Base-by-base conservation (phyloP, 2,888 invertebrate genomes). In the Drosophila rellima region DNA sequence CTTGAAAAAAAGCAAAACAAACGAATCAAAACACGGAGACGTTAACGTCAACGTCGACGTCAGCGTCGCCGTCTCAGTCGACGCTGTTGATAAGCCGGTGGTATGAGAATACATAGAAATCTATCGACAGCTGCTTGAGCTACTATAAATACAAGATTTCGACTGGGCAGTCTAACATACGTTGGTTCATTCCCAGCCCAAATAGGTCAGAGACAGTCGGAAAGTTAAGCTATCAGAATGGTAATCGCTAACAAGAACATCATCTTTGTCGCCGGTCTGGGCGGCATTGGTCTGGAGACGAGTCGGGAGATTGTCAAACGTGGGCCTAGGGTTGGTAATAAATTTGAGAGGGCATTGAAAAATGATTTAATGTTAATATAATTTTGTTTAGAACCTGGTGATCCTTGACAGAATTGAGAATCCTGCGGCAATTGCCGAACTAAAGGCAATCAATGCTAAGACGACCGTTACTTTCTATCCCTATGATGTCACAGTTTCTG, bases 261-360 rank as follows among this genome's bases (percentile, higher is more conserved):
- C 1, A 81, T 89, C 26, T 90, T 86, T 64, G 88, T 91, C 17
- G 91, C 89, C 44, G 91, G 88, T 47, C 82, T 90, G 59, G 91
- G 91, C 3, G 91, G 90, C 39, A 90, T 92, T 67, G 91, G 87
- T 13, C 78, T 90, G 47, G 91, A 88, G 63, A 85, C 88, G 20
- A 87, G 88, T 57, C 89, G 83, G 51, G 70, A 82, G 57, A 71
- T 87, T 20, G 74, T 86, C 55, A 84, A 79, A 56, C 61, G 66
- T 8, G 68, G 81, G 35, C 70, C 78, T 13, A 80, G 78, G 77
- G 77, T 90, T 66, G 61, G 71, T 42, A 11, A 15, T 10, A 31
- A 0, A 29, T 10, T n/a, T 7, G 2, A 20, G 8, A 35, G 29
- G 13, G n/a, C 23, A 15, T 11, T 11, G 15, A 0, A 33, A 3